Evolutionary conservation across 1,140 invertebrate genomes (phyloP).

Genomic region (Charaxes varanes): DNA sequence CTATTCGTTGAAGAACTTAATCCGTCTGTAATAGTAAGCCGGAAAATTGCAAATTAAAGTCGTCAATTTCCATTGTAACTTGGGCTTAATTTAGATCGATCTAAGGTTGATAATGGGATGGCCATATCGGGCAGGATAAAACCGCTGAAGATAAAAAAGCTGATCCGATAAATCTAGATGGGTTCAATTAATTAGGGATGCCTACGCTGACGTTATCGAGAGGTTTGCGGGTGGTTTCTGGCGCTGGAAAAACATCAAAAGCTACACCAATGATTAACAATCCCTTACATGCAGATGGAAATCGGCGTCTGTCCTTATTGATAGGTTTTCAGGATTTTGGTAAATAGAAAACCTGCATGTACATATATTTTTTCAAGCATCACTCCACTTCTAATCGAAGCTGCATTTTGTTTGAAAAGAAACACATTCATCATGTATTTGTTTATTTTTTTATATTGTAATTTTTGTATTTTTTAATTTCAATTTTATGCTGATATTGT

Average conservation of each 20-base stretch:
- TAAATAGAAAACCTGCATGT: no score
- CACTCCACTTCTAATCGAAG: no score
- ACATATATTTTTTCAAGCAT: no score
- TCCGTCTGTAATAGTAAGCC: conserved; percentile 52
- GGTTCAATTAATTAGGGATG: conserved; percentile 51
- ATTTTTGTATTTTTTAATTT: no score
- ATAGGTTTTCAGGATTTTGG: no score
- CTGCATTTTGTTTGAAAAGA: no score
- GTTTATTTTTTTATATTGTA: no score
- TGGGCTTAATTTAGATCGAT: conserved; percentile 11
- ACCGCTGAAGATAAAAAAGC: conserved; percentile 50
- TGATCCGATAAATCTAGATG: conserved; percentile 39
- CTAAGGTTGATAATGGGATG: conserved; percentile 22
- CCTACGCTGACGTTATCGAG: conserved; percentile 27
- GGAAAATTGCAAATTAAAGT: conserved; percentile 63
- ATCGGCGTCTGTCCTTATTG: no score
- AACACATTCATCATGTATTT: no score
- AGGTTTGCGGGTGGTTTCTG: conserved; percentile 15
- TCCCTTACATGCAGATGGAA: no score
- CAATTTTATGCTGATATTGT: no score
- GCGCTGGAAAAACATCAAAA: background rate
- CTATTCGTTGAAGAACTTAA: conserved; percentile 58
- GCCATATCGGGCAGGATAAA: background rate
- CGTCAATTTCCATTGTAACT: conserved; percentile 4
- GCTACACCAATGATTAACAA: no score